These are phyloP conservation scores for Chaetophractus vellerosus DNA, from an alignment of 2,797 vertebrate genomes.

Conservation along the genomic window DNA sequence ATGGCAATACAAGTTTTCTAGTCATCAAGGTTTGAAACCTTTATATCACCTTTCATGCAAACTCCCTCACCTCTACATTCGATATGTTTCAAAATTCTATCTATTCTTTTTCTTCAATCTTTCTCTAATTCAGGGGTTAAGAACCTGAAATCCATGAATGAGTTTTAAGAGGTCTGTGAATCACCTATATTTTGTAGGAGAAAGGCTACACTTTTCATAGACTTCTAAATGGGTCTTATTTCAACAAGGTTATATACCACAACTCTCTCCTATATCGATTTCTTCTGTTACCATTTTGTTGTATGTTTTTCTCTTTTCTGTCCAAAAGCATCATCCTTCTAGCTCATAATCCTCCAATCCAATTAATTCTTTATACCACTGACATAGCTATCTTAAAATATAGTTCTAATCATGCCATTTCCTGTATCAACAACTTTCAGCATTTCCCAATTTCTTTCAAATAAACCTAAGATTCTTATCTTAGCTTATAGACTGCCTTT, in stretches of 20 bases:
- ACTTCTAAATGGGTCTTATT: conserved; percentile 43
- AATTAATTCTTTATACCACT: conserved; percentile 17
- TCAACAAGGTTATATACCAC: not conserved
- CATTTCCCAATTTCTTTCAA: conserved; percentile 18
- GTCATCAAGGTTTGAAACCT: not conserved
- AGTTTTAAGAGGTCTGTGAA: not conserved
- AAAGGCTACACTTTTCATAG: not conserved
- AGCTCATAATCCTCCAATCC: not conserved
- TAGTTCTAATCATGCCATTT: conserved; percentile 8
- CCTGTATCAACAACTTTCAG: not conserved
- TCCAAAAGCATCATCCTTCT: not conserved
- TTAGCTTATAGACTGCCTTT: conserved; percentile 12
- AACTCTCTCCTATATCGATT: not conserved
- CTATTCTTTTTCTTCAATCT: not conserved
- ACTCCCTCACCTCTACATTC: not conserved
- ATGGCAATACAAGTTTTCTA: not conserved
- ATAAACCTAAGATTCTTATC: conserved; percentile 9
- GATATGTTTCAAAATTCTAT: not conserved
- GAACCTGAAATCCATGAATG: not conserved
- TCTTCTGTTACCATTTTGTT: not conserved
- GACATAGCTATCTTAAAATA: conserved; percentile 7
- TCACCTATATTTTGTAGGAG: not conserved
- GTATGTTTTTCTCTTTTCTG: not conserved
- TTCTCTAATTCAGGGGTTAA: not conserved
- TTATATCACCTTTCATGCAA: not conserved